Percentiles rank a stretch among this genome's conserved stretches.
Conservation (phyloP, 2,888 invertebrate species). For the Drosophila mayaguana region DNA sequence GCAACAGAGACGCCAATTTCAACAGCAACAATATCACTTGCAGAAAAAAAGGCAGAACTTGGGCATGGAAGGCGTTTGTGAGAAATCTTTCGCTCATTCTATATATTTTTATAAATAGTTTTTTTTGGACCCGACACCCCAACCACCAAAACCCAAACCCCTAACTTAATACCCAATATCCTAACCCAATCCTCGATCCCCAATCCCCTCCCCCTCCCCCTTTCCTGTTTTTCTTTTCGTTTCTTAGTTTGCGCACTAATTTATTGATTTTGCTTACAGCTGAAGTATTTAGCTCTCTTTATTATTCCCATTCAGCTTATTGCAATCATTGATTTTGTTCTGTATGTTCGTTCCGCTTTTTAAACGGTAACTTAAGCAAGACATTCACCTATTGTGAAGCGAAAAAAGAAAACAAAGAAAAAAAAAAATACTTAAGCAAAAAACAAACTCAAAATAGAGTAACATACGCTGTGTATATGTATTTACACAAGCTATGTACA, state of each 20-base stretch:
- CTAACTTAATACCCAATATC: no score
- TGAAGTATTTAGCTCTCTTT: slow-evolving; percentile 40
- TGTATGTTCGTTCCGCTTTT: neutral
- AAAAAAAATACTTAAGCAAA: slow-evolving; percentile 1
- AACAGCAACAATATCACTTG: neutral
- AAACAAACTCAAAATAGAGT: slow-evolving; percentile 16
- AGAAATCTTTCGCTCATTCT: slow-evolving; percentile 34
- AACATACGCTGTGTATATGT: slow-evolving; percentile 37
- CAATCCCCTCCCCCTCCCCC: no score
- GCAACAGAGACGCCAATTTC: no score
- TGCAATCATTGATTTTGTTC: slow-evolving; percentile 25
- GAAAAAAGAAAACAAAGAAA: neutral
- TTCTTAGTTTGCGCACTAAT: slow-evolving; percentile 38
- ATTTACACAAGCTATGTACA: slow-evolving; percentile 47
- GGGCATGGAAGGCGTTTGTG: slow-evolving; percentile 49
- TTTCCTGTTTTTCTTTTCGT: slow-evolving; percentile 1
- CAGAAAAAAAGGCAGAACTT: slow-evolving; percentile 61
- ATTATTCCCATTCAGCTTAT: slow-evolving; percentile 26
- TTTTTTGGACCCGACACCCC: neutral
- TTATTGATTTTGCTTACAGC: slow-evolving; percentile 59
- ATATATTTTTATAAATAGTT: slow-evolving; percentile 26
- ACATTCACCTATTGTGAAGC: slow-evolving; percentile 12
- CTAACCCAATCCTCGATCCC: no score
- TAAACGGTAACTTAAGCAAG: slow-evolving; percentile 23
- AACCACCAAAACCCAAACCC: no score